phyloP scores from a whole-genome alignment of 2,113 vertebrate genomes.

The Chamaetylas fuelleborni region DNA sequence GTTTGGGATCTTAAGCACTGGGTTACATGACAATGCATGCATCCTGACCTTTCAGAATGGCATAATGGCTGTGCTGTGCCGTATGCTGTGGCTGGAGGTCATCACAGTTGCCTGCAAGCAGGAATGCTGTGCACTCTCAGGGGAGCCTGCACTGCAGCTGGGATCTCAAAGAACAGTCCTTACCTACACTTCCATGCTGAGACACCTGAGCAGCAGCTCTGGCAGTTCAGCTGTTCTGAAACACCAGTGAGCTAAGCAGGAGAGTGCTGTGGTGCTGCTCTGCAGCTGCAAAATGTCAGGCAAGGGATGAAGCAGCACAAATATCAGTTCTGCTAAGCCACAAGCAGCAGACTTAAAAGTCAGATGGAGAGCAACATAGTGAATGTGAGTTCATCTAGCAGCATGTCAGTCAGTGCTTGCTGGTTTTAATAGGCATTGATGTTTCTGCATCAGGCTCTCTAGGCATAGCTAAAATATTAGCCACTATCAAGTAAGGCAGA shows the following conservation, averaged over 20 bases:
- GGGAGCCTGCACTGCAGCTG: not conserved
- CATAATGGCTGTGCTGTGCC: too few species aligned
- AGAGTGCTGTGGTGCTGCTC: accelerated
- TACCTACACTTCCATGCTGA: not conserved
- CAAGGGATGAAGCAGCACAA: not conserved
- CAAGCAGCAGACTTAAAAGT: not conserved
- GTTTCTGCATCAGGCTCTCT: not conserved
- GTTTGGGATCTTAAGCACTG: not conserved
- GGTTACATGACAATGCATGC: not conserved
- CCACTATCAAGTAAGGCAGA: not conserved
- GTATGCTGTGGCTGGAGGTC: not conserved
- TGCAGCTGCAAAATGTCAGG: not conserved
- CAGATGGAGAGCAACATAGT: accelerated
- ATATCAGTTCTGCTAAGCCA: not conserved
- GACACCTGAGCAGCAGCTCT: not conserved
- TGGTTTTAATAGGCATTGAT: not conserved
- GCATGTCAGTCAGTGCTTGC: accelerated
- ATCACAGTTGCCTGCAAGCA: not conserved
- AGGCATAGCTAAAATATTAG: not conserved
- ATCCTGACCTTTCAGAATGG: not conserved
- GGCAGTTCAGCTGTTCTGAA: not conserved
- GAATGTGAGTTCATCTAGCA: not conserved
- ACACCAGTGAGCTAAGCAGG: not conserved
- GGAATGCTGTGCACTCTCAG: not conserved
- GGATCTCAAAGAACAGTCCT: not conserved